Conservation (phyloP, 2,113 vertebrate species). For the Eudyptes chrysolophus region DNA sequence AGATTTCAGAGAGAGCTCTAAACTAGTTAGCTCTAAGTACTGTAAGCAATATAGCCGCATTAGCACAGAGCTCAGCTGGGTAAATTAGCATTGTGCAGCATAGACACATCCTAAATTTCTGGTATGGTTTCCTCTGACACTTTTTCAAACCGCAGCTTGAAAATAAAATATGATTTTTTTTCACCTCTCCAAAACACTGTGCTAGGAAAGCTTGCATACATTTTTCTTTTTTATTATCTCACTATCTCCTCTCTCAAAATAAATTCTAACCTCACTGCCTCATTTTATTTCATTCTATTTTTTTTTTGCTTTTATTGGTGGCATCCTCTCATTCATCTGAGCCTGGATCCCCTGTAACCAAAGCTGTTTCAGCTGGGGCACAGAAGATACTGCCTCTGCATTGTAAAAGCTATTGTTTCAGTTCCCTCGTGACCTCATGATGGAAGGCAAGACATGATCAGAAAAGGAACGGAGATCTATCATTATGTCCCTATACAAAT, state of each 20-base stretch:
- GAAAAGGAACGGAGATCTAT: neutral
- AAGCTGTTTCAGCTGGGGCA: neutral
- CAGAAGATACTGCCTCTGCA: neutral
- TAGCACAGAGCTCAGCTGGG: constrained; percentile 2
- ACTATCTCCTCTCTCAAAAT: neutral
- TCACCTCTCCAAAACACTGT: neutral
- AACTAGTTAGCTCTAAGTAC: constrained; percentile 24
- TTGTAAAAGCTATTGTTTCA: neutral
- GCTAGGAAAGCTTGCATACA: neutral
- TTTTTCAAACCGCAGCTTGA: neutral
- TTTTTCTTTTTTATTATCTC: constrained; percentile 6
- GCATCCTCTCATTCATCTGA: neutral
- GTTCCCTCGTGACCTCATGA: neutral
- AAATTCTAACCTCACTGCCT: neutral
- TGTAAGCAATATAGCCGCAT: constrained; percentile 22
- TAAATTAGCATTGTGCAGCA: constrained; percentile 22
- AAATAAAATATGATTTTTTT: neutral
- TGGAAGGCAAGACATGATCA: neutral
- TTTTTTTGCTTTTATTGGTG: neutral
- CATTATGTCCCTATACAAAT: neutral
- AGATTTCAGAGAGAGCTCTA: neutral
- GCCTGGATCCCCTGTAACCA: neutral
- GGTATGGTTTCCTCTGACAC: neutral
- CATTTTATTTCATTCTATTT: neutral
- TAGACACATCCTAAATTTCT: constrained; percentile 24